These are phyloP conservation scores for Hoplodrina blanda DNA, from an alignment of 2,888 invertebrate genomes.

Conservation along the genomic window DNA sequence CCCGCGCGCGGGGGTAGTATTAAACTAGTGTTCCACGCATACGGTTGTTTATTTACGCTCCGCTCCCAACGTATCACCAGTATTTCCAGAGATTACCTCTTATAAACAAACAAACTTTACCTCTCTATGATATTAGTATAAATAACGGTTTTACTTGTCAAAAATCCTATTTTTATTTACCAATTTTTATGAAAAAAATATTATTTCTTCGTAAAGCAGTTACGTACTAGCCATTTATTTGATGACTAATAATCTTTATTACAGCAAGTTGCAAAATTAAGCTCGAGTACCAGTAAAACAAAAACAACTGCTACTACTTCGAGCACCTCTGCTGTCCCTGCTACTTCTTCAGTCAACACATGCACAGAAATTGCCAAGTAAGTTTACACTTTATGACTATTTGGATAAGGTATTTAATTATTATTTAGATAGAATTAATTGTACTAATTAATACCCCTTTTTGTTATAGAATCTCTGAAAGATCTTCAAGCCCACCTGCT, in stretches of 20 bases:
- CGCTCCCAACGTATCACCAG: too few relatives aligned
- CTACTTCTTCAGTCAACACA: conserved; percentile 60
- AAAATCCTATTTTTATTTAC: too few relatives aligned
- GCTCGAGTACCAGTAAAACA: conserved; percentile 51
- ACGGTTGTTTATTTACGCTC: too few relatives aligned
- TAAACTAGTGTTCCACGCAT: too few relatives aligned
- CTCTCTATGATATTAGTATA: too few relatives aligned
- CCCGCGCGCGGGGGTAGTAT: too few relatives aligned
- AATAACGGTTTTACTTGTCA: too few relatives aligned
- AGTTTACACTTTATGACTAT: conserved; percentile 49
- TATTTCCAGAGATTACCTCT: too few relatives aligned
- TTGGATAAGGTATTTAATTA: neutral
- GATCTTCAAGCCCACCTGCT: conserved; percentile 64
- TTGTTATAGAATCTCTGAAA: conserved; percentile 59
- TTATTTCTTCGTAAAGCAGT: too few relatives aligned
- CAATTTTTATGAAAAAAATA: too few relatives aligned
- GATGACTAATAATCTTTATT: conserved; percentile 60
- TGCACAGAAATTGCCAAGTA: conserved; percentile 68
- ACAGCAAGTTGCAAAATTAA: conserved; percentile 85
- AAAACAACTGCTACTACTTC: conserved; percentile 15
- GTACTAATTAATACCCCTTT: neutral
- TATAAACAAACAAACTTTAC: too few relatives aligned
- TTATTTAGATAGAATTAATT: neutral
- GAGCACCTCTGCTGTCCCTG: conserved; percentile 1
- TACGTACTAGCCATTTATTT: too few relatives aligned